Evolutionary conservation across 1,140 invertebrate genomes (phyloP), one percentile per base, ranked within the genome.

Genomic region (Tyrophagus putrescentiae): DNA sequence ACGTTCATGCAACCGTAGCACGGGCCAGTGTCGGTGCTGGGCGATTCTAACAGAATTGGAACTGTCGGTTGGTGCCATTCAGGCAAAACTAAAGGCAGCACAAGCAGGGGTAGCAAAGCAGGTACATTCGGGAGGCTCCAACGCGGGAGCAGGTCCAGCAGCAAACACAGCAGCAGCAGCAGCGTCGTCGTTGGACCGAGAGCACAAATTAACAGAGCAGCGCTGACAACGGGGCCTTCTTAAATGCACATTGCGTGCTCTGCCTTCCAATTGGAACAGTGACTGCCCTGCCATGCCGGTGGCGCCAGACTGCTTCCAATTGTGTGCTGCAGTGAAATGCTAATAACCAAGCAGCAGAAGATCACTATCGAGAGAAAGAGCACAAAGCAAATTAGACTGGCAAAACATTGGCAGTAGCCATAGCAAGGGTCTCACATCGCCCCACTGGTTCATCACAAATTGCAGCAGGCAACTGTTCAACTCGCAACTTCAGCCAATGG

Each of bases 331-430:
- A 48, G 31, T 48, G 45, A 48, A 48, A 48, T 48, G 45, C 45
- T 48, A 48, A 48, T 48, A 48, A 48, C 45, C 45, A 18, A 48
- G 21, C n/a, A n/a, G n/a, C n/a, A n/a, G 7, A 7, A 48, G 45
- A 48, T 48, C 45, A 21, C 45, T 48, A 48, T 48, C 45, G 45
- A 48, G 45, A 7, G 45, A n/a, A n/a, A n/a, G n/a, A 48, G 45
- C 18, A 48, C 45, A 48, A 48, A 48, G 45, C 45, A 48, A 48
- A 48, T 48, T 48, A 48, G 45, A 48, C 45, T 48, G 45, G 45
- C 45, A 18, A 48, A 48, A 48, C 45, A 48, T 29, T 39, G 36
- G 31, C 7, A 25, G 45, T 48, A 48, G 45, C 45, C 7, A 48
- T 7, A 7, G 45, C 9, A 48, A 13, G 21, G n/a, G n/a, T n/a